phyloP scores from a whole-genome alignment of 2,797 vertebrate species.

The Nyctibius grandis region DNA sequence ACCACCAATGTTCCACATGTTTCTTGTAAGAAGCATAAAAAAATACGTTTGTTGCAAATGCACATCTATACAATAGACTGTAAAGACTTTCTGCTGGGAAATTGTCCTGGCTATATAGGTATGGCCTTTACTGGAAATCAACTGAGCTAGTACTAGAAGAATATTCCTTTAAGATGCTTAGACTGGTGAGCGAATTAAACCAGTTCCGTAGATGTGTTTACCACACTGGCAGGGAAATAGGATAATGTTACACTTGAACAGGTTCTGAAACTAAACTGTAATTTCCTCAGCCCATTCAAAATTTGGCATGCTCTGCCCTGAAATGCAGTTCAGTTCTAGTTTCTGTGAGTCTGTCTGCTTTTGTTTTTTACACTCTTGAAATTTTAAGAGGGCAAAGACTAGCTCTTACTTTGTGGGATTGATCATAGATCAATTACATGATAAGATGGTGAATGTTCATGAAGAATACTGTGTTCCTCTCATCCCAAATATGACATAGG shows the following conservation, averaged over 20 bases:
- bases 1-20: background rate
- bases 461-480: background rate
- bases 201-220: background rate
- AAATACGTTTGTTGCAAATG: background rate
- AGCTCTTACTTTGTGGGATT: background rate
- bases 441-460: background rate
- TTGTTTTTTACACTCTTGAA: background rate
- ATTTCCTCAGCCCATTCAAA: background rate
- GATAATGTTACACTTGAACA: background rate
- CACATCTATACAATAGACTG: background rate
- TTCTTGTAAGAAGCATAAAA: slow-evolving; percentile 21
- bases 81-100: background rate
- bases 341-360: background rate
- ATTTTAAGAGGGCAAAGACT: background rate
- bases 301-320: background rate
- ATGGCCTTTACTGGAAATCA: slow-evolving; percentile 2
- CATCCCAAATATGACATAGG: background rate
- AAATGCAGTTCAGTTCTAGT: background rate
- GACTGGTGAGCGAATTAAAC: background rate
- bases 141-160: background rate
- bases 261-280: background rate
- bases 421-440: background rate
- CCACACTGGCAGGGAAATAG: background rate
- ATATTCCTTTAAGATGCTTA: background rate
- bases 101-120: background rate